Evolutionary conservation across 2,888 invertebrate species (phyloP).

Genomic region (Dendrolimus pini): DNA sequence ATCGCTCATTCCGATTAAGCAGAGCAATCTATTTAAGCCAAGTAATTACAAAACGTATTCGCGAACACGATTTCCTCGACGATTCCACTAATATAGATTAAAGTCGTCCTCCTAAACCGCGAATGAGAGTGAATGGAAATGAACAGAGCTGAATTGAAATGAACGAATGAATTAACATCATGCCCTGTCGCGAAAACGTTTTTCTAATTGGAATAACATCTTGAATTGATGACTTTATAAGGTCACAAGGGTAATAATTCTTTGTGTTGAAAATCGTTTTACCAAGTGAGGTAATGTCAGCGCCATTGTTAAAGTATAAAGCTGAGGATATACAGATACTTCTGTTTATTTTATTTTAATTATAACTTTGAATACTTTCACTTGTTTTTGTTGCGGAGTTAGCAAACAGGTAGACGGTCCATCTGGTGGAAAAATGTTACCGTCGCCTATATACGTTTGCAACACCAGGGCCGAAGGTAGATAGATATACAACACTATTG

Average conservation of each 20-base stretch:
- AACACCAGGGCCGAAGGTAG: too few relatives aligned
- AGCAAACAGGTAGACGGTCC: too few relatives aligned
- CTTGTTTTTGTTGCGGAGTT: too few relatives aligned
- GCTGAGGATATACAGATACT: too few relatives aligned
- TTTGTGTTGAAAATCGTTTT: too few relatives aligned
- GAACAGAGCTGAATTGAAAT: slow-evolving; percentile 18
- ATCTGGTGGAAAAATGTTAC: too few relatives aligned
- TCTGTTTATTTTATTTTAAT: too few relatives aligned
- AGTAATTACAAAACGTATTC: slow-evolving; percentile 57
- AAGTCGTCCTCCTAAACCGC: slow-evolving; percentile 36
- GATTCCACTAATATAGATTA: slow-evolving; percentile 41
- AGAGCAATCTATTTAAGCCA: slow-evolving; percentile 50
- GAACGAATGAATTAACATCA: slow-evolving; percentile 53
- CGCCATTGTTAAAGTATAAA: too few relatives aligned
- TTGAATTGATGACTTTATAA: background rate
- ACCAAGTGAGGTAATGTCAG: too few relatives aligned
- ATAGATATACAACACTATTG: too few relatives aligned
- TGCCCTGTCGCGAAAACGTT: slow-evolving; percentile 17
- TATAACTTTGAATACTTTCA: too few relatives aligned
- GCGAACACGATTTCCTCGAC: slow-evolving; percentile 26
- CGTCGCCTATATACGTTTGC: too few relatives aligned
- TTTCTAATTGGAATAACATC: background rate
- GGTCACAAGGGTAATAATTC: background rate
- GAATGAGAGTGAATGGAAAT: slow-evolving; percentile 42
- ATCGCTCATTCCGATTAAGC: slow-evolving; percentile 38